Evolutionary conservation across 1,140 invertebrate genomes (phyloP), one percentile per base, ranked within the genome.

Genomic region (Trachelipus rathkii): DNA sequence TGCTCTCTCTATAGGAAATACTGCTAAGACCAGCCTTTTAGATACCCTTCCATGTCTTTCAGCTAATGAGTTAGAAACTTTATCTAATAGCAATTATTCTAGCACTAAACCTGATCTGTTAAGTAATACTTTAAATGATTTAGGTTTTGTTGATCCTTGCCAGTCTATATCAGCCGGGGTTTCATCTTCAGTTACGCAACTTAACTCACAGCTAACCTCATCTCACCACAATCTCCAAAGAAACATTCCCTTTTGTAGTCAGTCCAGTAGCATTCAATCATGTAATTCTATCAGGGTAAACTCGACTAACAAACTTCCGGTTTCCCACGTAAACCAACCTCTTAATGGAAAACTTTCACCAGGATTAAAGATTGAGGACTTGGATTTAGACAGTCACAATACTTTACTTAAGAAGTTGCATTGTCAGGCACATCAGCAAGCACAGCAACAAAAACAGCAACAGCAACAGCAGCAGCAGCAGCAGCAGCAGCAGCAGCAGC

Each of bases 381-480:
- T 50, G 15, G 46, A 50, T 50, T 9, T 9, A 50, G 15, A 50
- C 15, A 10, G 9, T 15, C 46, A 50, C 46, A 50, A 50, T 15
- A 50, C 9, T 50, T 50, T 50, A 10, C 46, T 50, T 15, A 9
- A 50, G 46, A 50, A 50, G 46, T 50, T 50, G 46, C 46, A 50
- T 15, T 15, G 9, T 15, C 46, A 50, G 46, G 9, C 9, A 50
- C 9, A 9, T 23, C 73, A 60, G 11, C 50, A 10, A 8, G 45
- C n/a, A 10, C 73, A 60, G 43, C 73, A 74, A 13, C 73, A 66
- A 11, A 15, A 9, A 50, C 46, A 10, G 46, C n/a, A n/a, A n/a
- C n/a, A n/a, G n/a, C n/a, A n/a, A n/a, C n/a, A n/a, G n/a, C n/a
- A n/a, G n/a, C n/a, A n/a, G n/a, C n/a, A n/a, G n/a, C n/a, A n/a